A percentile compares a stretch with the other conserved stretches of the same genome.
Conservation (phyloP, 2,888 invertebrate species). For the Argyra leucocephala region DNA sequence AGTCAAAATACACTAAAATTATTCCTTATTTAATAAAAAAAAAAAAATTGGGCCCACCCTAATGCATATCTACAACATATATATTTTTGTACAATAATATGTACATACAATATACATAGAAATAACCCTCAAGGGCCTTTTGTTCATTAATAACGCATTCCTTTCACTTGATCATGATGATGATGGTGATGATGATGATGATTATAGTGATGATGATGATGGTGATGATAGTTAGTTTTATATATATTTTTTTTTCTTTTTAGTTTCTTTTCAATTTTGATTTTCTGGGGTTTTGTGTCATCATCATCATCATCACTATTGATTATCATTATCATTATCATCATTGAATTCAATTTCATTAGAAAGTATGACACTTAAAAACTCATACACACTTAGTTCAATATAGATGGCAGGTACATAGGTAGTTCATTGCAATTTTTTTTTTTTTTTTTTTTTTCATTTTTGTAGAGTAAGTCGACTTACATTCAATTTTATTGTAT, state of each 20-base stretch:
- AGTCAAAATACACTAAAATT: too few relatives aligned
- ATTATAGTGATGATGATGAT: not conserved
- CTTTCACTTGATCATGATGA: not conserved
- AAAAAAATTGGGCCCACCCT: too few relatives aligned
- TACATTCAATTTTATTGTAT: too few relatives aligned
- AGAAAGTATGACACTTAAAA: not conserved
- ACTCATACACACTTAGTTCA: not conserved
- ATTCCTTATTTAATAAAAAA: too few relatives aligned
- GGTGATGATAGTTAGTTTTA: not conserved
- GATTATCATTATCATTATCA: not conserved
- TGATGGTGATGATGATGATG: not conserved
- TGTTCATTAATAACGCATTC: conserved; percentile 6
- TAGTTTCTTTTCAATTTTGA: not conserved
- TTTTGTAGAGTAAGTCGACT: too few relatives aligned
- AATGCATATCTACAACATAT: too few relatives aligned
- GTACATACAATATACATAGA: too few relatives aligned
- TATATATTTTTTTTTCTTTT: not conserved
- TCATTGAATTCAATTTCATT: not conserved
- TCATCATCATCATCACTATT: not conserved
- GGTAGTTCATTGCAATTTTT: too few relatives aligned
- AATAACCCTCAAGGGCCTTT: not conserved
- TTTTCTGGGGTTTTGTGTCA: not conserved
- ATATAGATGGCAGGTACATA: too few relatives aligned
- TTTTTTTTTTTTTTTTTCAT: too few relatives aligned
- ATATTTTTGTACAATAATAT: too few relatives aligned